These are phyloP conservation scores for Troides helena DNA, from an alignment of 2,888 invertebrate species.

Conservation along the genomic window DNA sequence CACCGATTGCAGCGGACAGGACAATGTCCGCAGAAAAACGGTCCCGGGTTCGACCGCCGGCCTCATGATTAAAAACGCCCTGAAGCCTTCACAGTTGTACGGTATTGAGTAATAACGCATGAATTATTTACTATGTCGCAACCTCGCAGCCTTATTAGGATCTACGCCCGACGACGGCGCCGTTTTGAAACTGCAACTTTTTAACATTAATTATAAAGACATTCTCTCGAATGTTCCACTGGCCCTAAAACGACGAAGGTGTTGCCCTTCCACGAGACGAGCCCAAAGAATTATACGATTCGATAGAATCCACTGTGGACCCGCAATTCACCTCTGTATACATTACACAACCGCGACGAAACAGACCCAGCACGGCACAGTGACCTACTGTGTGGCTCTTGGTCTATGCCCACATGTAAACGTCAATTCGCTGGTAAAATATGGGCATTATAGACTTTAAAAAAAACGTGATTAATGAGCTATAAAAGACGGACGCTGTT, in stretches of 20 bases:
- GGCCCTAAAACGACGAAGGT: conserved; percentile 13
- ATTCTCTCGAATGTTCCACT: conserved; percentile 15
- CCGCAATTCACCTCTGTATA: conserved; percentile 36
- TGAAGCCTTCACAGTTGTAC: conserved; percentile 62
- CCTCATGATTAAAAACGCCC: conserved; percentile 49
- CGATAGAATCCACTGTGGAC: conserved; percentile 27
- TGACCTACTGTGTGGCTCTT: conserved; percentile 42
- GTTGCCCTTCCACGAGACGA: conserved; percentile 19
- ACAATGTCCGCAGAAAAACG: conserved; percentile 63
- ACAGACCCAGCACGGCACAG: conserved; percentile 40
- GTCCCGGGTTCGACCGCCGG: conserved; percentile 46
- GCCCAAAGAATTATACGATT: conserved; percentile 17
- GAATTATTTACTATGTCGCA: conserved; percentile 78
- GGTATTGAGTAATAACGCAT: conserved; percentile 75
- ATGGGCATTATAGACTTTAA: conserved; percentile 30
- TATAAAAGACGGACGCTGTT: conserved; percentile 14
- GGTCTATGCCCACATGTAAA: conserved; percentile 35
- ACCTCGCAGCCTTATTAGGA: conserved; percentile 47
- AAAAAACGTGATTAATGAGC: conserved; percentile 12
- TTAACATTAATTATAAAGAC: conserved; percentile 19
- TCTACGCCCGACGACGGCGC: background rate
- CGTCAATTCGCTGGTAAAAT: conserved; percentile 34
- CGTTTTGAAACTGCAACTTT: conserved; percentile 6
- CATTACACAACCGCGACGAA: conserved; percentile 39
- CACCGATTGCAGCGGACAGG: conserved; percentile 49